Evolutionary conservation across 2,797 vertebrate genomes (phyloP).

Genomic region (Pyrocephalus nanus): DNA sequence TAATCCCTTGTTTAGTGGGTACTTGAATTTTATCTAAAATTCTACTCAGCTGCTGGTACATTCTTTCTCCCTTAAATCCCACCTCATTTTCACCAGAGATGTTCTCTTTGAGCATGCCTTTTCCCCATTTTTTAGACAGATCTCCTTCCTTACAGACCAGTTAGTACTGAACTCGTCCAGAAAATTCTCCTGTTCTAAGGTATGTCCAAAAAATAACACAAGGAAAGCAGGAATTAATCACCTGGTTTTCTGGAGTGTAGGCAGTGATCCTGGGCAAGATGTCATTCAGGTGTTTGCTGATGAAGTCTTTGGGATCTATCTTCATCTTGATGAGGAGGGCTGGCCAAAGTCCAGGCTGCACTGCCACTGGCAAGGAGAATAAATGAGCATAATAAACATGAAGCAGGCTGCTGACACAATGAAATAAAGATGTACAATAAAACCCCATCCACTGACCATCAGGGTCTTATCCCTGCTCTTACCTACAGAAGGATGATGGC

Average conservation of each 20-base stretch:
- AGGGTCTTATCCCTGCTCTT: not conserved
- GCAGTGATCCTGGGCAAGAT: slow-evolving; percentile 85
- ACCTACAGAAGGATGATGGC: slow-evolving; percentile 95
- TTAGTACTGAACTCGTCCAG: not conserved
- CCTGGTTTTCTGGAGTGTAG: slow-evolving; percentile 83
- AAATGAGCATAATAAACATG: not conserved
- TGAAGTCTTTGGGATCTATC: slow-evolving; percentile 85
- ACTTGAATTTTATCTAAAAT: not conserved
- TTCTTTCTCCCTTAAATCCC: not conserved
- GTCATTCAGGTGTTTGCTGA: slow-evolving; percentile 85
- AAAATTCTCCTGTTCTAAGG: not conserved
- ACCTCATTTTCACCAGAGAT: not conserved
- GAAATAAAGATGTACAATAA: not conserved
- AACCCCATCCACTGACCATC: fast-evolving
- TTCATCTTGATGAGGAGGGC: slow-evolving; percentile 88
- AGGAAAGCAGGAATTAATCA: slow-evolving; percentile 37
- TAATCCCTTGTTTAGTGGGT: not conserved
- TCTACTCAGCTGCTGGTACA: not conserved
- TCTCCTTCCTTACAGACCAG: not conserved
- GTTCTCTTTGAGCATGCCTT: not conserved
- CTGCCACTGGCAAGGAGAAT: slow-evolving; percentile 74
- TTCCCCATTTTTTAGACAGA: not conserved
- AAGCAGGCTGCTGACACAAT: not conserved
- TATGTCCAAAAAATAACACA: not conserved
- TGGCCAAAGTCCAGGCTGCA: slow-evolving; percentile 86